Base-by-base conservation (phyloP, 64 coral and sea anemone genomes). In the Dendrophyllia cribrosa region DNA sequence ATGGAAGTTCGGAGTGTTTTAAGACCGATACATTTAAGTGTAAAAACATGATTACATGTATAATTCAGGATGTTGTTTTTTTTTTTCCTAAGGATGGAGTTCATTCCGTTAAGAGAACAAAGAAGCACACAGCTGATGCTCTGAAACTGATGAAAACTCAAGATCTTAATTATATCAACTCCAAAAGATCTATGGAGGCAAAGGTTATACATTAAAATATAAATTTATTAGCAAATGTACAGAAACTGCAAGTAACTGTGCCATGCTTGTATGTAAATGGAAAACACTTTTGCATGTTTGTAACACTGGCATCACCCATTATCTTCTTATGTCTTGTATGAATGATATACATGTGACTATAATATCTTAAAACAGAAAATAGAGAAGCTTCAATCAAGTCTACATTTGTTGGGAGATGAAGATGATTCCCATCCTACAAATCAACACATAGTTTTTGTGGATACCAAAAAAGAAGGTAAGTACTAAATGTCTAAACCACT, bases 81-180 rank as follows among this genome's bases (percentile, higher is more conserved):
- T 51, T 19, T 86, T 5, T 53, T 43, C 87, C 25, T 14, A 62
- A 97, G 91, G 72, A 91, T 88, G 97, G 97, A 62, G 83, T 96
- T 7, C 97, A 99, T 70, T 3, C n/a, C 22, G 55, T 58, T 51
- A 82, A 93, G 48, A 70, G 34, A 71, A 86, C 59, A 52, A 94
- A 83, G 16, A 78, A 90, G 12, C 82, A 96, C 78, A 92, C 83
- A 23, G 82, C 87, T 46, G 79, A 90, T 44, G 83, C 89, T 16
- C 10, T 99, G 24, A 99, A 96, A 69, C 67, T 93, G 23, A 96
- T 99, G 97, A 99, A 99, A 65, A 91, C 94, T 16, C 97, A 99
- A 74, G 97, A 99, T 59, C 83, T 99, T 45, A 99, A 96, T 60
- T 99, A 99, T 62, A 59, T 96, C 46, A 93, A 90, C 19, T 73